Evolutionary conservation across 2,113 vertebrate species (phyloP).

Genomic region (Catharus fuscescens): DNA sequence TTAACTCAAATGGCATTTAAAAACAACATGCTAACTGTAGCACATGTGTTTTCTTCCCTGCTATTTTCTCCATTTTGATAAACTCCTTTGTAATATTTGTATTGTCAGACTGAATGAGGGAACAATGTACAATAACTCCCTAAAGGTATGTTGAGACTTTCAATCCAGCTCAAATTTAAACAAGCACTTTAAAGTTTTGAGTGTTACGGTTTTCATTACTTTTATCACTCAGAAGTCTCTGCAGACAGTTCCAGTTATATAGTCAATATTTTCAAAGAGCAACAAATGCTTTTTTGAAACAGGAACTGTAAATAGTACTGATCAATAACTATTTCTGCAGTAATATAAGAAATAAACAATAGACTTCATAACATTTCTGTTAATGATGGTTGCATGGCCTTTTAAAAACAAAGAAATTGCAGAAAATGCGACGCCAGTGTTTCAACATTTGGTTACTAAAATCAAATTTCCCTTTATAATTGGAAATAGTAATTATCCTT

Average conservation of each 20-base stretch:
- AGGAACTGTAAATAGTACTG: neutral
- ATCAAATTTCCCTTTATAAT: neutral
- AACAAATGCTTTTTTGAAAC: neutral
- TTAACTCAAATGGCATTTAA: neutral
- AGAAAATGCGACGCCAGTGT: neutral
- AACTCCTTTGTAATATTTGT: neutral
- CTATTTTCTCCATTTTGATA: neutral
- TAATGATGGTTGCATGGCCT: neutral
- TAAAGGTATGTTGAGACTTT: neutral
- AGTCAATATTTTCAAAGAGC: neutral
- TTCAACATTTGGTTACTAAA: neutral
- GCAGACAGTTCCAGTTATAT: neutral
- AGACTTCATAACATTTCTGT: neutral
- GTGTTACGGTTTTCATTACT: neutral
- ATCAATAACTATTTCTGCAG: neutral
- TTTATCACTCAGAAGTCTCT: neutral
- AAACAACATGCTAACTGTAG: neutral
- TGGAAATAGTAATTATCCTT: neutral
- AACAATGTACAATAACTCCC: fast-evolving
- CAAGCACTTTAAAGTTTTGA: neutral
- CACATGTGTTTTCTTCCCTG: neutral
- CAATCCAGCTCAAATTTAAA: neutral
- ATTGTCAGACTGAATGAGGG: neutral
- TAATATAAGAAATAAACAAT: neutral
- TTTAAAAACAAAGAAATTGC: neutral